Evolutionary conservation across 2,888 invertebrate genomes (phyloP).

Genomic region (Anticlea derivata): DNA sequence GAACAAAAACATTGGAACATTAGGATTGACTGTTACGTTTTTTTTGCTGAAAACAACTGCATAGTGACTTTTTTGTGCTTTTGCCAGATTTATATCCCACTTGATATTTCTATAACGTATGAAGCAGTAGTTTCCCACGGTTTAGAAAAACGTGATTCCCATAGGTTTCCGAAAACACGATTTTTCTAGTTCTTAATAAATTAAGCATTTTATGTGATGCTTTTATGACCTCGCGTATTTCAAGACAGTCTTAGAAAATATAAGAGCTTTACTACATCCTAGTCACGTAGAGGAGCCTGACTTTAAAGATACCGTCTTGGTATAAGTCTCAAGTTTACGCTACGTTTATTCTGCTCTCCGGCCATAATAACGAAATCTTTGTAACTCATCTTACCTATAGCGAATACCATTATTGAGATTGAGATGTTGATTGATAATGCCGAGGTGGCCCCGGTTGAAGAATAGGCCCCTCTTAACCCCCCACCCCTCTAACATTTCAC

Average conservation of each 20-base stretch:
- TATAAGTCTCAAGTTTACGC: constrained; percentile 25
- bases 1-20: too few relatives aligned
- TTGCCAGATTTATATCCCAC: constrained; percentile 2
- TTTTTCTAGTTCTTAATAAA: constrained; percentile 27
- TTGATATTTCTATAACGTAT: constrained; percentile 8
- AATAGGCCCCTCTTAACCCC: too few relatives aligned
- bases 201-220: constrained; percentile 33
- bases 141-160: constrained; percentile 10
- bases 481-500: not conserved
- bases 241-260: constrained; percentile 30
- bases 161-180: constrained; percentile 16
- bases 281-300: constrained; percentile 36
- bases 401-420: constrained; percentile 13
- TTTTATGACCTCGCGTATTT: constrained; percentile 31
- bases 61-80: not conserved
- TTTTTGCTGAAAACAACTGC: not conserved
- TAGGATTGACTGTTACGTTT: not conserved
- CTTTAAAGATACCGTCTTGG: constrained; percentile 37
- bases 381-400: constrained; percentile 27
- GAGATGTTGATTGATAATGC: not conserved
- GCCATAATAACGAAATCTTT: constrained; percentile 21
- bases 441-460: too few relatives aligned
- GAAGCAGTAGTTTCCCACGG: constrained; percentile 16
- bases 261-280: constrained; percentile 30
- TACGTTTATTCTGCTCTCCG: constrained; percentile 14